Base-by-base conservation (phyloP, 1,140 invertebrate species). In the Drosophila dunni region DNA sequence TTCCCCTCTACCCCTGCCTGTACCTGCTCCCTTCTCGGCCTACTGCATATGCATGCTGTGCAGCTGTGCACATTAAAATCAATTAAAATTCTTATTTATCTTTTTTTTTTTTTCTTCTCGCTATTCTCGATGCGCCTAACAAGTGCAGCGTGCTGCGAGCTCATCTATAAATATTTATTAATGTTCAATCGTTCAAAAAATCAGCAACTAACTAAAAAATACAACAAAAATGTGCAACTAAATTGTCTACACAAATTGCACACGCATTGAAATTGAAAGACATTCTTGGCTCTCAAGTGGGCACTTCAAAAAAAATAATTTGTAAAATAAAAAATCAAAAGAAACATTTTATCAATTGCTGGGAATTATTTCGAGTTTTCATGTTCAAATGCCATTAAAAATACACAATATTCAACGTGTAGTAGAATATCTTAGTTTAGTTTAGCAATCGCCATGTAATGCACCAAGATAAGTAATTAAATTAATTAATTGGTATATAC, bases 71-170 rank as follows among this genome's bases (percentile, higher is more conserved):
- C 81, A 84, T 84, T 84, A 84, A 84, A 84, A 85, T 84, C 81
- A 84, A 84, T 84, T 84, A 84, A 84, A 84, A 84, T 85, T 84
- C 78, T 85, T 84, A 84, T 84, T 81, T 84, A 84, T 84, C 78
- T 84, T 84, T 29, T 51, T 42, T 42, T 84, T 84, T 33, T 51
- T 17, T 46, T 36, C 24, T 29, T 29, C 24, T 36, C 34, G 33
- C 78, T 67, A 81, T 75, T 66, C 60, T 48, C 79, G 64, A 48
- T 70, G 51, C 58, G 73, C 77, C 61, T 70, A 84, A 81, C 81
- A 80, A 84, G 81, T 84, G 81, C 81, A 84, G 58, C 57, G 62
- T 48, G 67, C 38, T 46, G 60, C 66, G 45, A 68, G 69, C 79
- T 29, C 81, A 84, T 84, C 81, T 68, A 84, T 84, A 81, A 84